phyloP scores from a whole-genome alignment of 1,140 invertebrate genomes.

The Sycophaga agraensis region DNA sequence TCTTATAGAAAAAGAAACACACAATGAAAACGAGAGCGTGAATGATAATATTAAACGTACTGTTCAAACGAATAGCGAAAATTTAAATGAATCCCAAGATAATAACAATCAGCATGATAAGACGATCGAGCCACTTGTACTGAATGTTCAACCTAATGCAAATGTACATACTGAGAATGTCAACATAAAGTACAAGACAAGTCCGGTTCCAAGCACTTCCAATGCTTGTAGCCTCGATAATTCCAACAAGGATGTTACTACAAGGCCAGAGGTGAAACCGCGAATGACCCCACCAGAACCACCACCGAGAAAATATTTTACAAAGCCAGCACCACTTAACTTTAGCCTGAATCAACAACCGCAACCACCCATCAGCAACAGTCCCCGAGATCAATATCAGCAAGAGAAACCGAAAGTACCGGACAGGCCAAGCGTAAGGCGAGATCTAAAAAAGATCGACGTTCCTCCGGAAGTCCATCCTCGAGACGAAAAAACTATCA shows the following conservation, averaged over 20 bases:
- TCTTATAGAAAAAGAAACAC: background rate
- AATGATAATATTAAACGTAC: background rate
- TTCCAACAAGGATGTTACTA: slow-evolving; percentile 5
- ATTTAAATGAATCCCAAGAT: background rate
- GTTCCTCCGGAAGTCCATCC: slow-evolving; percentile 20
- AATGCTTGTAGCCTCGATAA: background rate
- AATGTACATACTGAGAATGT: slow-evolving; percentile 15
- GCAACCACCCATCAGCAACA: slow-evolving; percentile 2
- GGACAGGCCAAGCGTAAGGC: slow-evolving; percentile 31
- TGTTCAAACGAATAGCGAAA: background rate
- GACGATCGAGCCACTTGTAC: slow-evolving; percentile 6
- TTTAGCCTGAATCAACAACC: slow-evolving; percentile 17
- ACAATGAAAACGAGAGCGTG: background rate
- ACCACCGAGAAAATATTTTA: slow-evolving; percentile 55
- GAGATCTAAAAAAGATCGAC: slow-evolving; percentile 34
- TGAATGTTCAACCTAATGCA: slow-evolving; percentile 14
- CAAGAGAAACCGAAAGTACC: slow-evolving; percentile 34
- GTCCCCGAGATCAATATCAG: slow-evolving; percentile 2
- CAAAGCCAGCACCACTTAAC: slow-evolving; percentile 37
- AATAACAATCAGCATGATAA: slow-evolving; percentile 1
- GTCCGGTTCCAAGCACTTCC: background rate
- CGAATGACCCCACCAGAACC: slow-evolving; percentile 54
- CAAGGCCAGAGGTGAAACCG: slow-evolving; percentile 40
- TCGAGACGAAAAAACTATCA: slow-evolving; percentile 15
- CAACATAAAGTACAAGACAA: slow-evolving; percentile 15